These are phyloP conservation scores for Toxotes chatareus DNA, from an alignment of 2,113 vertebrate species.

Conservation along the genomic window DNA sequence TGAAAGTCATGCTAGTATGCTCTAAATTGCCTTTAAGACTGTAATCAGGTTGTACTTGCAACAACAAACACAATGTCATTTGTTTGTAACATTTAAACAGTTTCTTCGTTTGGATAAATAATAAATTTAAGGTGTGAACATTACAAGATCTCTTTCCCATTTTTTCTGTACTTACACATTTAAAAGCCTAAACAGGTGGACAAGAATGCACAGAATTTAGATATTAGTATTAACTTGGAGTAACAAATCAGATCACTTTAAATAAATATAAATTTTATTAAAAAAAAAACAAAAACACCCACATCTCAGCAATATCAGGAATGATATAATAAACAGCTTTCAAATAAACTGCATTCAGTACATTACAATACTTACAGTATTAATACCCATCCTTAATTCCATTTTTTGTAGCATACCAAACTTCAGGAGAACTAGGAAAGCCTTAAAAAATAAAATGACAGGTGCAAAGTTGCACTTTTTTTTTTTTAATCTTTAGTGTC, in stretches of 20 bases:
- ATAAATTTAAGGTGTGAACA: slow-evolving; percentile 36
- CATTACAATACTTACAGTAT: slow-evolving; percentile 99
- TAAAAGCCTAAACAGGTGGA: slow-evolving; percentile 7
- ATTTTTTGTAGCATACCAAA: slow-evolving; percentile 89
- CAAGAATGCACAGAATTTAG: slow-evolving; percentile 13
- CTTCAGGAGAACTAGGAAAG: slow-evolving; percentile 89
- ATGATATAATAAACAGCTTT: slow-evolving; percentile 99
- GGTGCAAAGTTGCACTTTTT: slow-evolving; percentile 87
- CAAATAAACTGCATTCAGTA: slow-evolving; percentile 99
- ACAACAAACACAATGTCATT: not conserved
- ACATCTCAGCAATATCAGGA: slow-evolving; percentile 99
- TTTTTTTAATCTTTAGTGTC: slow-evolving; percentile 92
- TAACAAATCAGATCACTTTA: slow-evolving; percentile 88
- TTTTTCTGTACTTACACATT: not conserved
- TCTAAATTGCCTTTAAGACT: slow-evolving; percentile 1
- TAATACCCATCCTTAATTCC: slow-evolving; percentile 91
- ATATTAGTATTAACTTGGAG: slow-evolving; percentile 56
- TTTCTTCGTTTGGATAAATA: slow-evolving; percentile 64
- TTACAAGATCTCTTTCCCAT: slow-evolving; percentile 7
- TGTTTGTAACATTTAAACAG: slow-evolving; percentile 18
- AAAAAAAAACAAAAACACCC: slow-evolving; percentile 97
- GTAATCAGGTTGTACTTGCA: not conserved
- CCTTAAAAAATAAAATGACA: slow-evolving; percentile 84
- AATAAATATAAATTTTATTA: slow-evolving; percentile 99
- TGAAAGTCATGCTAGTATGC: not conserved